Evolutionary conservation across 2,113 vertebrate species (phyloP).

Genomic region (Perognathus longimembris): DNA sequence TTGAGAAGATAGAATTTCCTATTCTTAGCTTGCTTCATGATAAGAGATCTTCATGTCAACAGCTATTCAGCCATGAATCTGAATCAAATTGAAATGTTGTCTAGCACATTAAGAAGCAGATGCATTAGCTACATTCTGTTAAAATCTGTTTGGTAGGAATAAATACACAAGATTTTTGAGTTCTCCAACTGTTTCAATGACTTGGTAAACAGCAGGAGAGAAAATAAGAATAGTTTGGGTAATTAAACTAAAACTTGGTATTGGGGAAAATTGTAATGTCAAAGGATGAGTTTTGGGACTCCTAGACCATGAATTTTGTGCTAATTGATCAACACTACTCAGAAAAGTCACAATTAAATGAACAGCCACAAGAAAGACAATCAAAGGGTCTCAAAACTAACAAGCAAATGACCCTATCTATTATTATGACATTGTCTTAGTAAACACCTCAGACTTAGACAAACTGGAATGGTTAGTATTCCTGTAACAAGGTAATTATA

Average conservation of each 20-base stretch:
- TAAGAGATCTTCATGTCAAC: neutral
- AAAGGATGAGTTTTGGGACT: neutral
- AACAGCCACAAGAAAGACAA: neutral
- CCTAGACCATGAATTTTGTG: neutral
- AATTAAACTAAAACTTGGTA: neutral
- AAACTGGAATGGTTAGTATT: neutral
- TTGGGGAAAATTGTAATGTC: neutral
- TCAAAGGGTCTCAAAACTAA: neutral
- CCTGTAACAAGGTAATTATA: neutral
- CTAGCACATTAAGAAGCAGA: constrained; percentile 3
- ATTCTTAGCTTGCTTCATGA: neutral
- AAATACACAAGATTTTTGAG: neutral
- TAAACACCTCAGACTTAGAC: neutral
- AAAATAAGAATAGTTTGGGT: constrained; percentile 34
- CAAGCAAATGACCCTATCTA: neutral
- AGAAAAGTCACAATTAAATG: constrained; percentile 1
- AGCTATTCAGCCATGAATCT: neutral
- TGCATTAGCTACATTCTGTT: constrained; percentile 20
- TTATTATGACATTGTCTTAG: neutral
- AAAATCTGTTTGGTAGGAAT: constrained; percentile 7
- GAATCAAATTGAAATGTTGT: constrained; percentile 8
- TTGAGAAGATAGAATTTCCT: neutral
- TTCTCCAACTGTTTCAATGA: constrained; percentile 27
- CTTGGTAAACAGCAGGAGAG: constrained; percentile 1
- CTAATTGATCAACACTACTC: constrained; percentile 1